These are phyloP conservation scores for Hypotaenidia okinawae DNA, from an alignment of 2,797 vertebrate species.

Conservation along the genomic window DNA sequence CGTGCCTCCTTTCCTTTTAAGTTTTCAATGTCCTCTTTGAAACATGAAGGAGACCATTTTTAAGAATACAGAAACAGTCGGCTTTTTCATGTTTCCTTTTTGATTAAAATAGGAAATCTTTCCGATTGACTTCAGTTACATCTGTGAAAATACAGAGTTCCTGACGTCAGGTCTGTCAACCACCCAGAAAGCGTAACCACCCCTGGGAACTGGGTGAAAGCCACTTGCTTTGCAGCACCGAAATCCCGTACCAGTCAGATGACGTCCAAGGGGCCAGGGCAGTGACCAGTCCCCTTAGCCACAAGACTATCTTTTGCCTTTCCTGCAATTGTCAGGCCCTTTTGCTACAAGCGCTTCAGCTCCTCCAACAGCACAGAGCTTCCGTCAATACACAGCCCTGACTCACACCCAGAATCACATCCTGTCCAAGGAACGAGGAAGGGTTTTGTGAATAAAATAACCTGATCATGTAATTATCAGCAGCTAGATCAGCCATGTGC, in stretches of 20 bases:
- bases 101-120: not conserved
- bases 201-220: not conserved
- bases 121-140: not conserved
- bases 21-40: not conserved
- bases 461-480: not conserved
- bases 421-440: slow-evolving; percentile 9
- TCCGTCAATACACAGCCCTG: not conserved
- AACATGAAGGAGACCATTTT: fast-evolving
- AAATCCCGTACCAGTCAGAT: not conserved
- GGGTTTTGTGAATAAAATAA: not conserved
- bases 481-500: slow-evolving; percentile 7
- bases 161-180: not conserved
- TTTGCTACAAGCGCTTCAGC: not conserved
- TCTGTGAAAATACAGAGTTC: not conserved
- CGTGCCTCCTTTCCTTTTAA: not conserved
- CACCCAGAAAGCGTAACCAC: not conserved
- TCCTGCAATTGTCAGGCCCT: not conserved
- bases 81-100: not conserved
- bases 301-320: not conserved
- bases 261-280: not conserved
- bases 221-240: not conserved
- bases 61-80: not conserved
- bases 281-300: not conserved
- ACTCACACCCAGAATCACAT: slow-evolving; percentile 17
- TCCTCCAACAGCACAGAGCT: not conserved